These are phyloP conservation scores for Podarcis lilfordi DNA, from an alignment of 2,797 vertebrate genomes.

Conservation along the genomic window DNA sequence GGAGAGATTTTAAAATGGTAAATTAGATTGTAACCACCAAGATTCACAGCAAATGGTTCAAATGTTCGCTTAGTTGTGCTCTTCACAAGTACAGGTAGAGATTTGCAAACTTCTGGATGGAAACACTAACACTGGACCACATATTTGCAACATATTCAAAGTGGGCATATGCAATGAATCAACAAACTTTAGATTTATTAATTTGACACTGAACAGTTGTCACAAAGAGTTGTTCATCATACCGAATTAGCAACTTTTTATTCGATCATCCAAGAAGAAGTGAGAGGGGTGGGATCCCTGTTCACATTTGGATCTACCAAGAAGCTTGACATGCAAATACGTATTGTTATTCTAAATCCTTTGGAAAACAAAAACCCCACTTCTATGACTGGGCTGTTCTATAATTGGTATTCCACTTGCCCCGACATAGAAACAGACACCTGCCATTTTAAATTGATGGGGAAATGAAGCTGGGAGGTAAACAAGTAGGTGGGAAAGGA, in stretches of 20 bases:
- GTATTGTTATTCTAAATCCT: background rate
- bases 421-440: background rate
- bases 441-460: background rate
- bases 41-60: background rate
- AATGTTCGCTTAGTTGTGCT: background rate
- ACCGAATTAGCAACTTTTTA: background rate
- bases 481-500: background rate
- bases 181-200: background rate
- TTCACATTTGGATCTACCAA: background rate
- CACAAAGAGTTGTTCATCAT: background rate
- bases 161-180: too few relatives aligned
- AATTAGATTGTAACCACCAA: background rate
- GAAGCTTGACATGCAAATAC: background rate
- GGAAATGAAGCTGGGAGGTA: background rate
- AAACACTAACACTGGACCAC: background rate
- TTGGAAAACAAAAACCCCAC: background rate
- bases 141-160: background rate
- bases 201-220: background rate
- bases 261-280: background rate
- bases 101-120: background rate
- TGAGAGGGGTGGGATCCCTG: background rate
- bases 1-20: background rate
- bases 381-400: background rate
- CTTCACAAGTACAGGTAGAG: background rate
- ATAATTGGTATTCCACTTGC: background rate